These are phyloP conservation scores for Nephotettix cincticeps DNA, from an alignment of 1,140 invertebrate species.

Conservation along the genomic window DNA sequence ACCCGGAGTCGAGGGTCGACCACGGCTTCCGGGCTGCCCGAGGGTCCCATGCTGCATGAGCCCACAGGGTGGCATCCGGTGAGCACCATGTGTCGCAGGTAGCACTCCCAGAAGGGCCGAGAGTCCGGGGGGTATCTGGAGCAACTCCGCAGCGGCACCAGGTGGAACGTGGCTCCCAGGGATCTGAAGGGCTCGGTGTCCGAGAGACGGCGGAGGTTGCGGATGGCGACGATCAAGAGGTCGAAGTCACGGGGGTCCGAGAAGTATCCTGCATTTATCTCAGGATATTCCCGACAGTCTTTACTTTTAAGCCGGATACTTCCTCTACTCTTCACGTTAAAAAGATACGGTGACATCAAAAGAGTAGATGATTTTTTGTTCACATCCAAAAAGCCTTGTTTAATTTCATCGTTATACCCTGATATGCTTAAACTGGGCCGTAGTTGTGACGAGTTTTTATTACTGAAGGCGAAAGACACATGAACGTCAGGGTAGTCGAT, in stretches of 20 bases:
- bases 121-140: constrained; percentile 49
- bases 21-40: constrained; percentile 58
- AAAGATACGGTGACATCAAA: background rate
- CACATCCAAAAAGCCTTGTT: background rate
- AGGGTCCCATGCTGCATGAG: constrained; percentile 75
- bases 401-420: background rate
- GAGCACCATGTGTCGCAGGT: constrained; percentile 57
- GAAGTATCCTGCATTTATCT: constrained; percentile 76
- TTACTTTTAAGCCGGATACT: constrained; percentile 59
- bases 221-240: constrained; percentile 48
- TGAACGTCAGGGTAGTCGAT: too few species aligned
- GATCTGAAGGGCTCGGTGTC: constrained; percentile 45
- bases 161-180: constrained; percentile 43
- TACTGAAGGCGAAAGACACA: constrained; percentile 55
- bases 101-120: constrained; percentile 64
- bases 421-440: constrained; percentile 63
- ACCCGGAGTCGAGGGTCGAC: constrained; percentile 67
- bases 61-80: constrained; percentile 71
- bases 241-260: constrained; percentile 51
- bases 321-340: constrained; percentile 63
- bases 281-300: constrained; percentile 67
- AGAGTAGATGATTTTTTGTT: background rate
- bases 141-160: constrained; percentile 48
- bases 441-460: constrained; percentile 75
- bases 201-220: constrained; percentile 43